Base-by-base conservation (phyloP, 2,888 invertebrate species). In the Tetramorium bicarinatum region DNA sequence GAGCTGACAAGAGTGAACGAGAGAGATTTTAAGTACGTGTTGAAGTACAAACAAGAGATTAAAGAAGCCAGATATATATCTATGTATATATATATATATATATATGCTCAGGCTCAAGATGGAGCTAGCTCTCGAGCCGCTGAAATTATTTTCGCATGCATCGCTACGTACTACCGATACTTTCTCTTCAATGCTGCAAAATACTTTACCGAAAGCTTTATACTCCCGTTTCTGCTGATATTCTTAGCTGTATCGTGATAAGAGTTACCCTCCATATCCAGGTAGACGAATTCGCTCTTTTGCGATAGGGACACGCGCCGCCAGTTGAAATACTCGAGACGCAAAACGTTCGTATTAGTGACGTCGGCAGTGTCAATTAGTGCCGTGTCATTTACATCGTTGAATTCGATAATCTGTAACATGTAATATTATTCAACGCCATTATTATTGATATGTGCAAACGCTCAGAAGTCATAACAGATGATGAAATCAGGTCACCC, bases 371-470 rank as follows among this genome's bases (percentile, higher is more conserved):
- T 89, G 85, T 95, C 90, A 71, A 95, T 92, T 21, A 91, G 81
- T 0, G 95, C 96, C 0, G 94, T 95, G 92, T 96, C 96, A 38
- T 95, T 94, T 2, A 95, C 80, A 91, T 97, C 97, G 81, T 96
- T 95, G 92, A 96, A 97, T 90, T 96, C 96, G 90, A 95, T 95
- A 54, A 97, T 90, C 97, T 97, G 93, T 59, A 88, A 90, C 86
- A 82, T 79, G 75, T 76, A 87, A 86, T 59, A 34, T 34, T 6
- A 69, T n/a, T n/a, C n/a, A n/a, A n/a, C 44, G 29, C 2, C 21
- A 49, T 76, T 54, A 77, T 77, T n/a, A 0, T 34, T 25, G 38
- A 41, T 25, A 11, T 25, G 15, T 6, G 11, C 34, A 25, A 47
- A 44, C 38, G 34, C 9, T 8, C 3, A 49, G 15, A 62, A 75